Evolutionary conservation across 1,140 invertebrate genomes (phyloP).

Genomic region (Drosophila obscura): DNA sequence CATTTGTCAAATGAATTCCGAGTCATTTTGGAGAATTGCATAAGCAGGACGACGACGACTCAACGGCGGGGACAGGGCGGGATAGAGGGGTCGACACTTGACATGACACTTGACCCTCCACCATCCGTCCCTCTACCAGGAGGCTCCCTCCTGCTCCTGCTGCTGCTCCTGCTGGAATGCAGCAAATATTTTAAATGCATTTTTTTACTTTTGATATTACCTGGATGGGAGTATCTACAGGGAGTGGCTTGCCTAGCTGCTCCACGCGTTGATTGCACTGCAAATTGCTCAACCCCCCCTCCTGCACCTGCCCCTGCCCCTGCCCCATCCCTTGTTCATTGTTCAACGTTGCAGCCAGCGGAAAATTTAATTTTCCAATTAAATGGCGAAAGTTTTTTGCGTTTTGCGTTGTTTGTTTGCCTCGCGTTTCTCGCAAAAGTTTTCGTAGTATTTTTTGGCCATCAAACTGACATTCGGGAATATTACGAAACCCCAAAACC

Average conservation of each 20-base stretch:
- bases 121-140: background rate
- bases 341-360: constrained; percentile 47
- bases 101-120: constrained; percentile 49
- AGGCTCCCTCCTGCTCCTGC: constrained; percentile 15
- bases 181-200: constrained; percentile 67
- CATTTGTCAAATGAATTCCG: constrained; percentile 79
- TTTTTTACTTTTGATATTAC: constrained; percentile 56
- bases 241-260: background rate
- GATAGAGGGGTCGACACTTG: constrained; percentile 33
- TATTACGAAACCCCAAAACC: constrained; percentile 73
- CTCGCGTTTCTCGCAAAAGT: constrained; percentile 35
- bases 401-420: constrained; percentile 12
- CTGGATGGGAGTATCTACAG: constrained; percentile 21
- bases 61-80: constrained; percentile 10
- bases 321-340: constrained; percentile 14
- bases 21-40: constrained; percentile 78
- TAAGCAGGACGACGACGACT: constrained; percentile 39
- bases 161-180: constrained; percentile 22
- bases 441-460: constrained; percentile 51
- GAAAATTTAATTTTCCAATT: constrained; percentile 80
- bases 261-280: constrained; percentile 46
- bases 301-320: too few relatives aligned
- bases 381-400: constrained; percentile 58
- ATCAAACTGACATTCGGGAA: constrained; percentile 78
- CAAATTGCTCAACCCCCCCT: constrained; percentile 28